Evolutionary conservation across 2,113 vertebrate genomes (phyloP).

Genomic region (Brienomyrus brachyistius): DNA sequence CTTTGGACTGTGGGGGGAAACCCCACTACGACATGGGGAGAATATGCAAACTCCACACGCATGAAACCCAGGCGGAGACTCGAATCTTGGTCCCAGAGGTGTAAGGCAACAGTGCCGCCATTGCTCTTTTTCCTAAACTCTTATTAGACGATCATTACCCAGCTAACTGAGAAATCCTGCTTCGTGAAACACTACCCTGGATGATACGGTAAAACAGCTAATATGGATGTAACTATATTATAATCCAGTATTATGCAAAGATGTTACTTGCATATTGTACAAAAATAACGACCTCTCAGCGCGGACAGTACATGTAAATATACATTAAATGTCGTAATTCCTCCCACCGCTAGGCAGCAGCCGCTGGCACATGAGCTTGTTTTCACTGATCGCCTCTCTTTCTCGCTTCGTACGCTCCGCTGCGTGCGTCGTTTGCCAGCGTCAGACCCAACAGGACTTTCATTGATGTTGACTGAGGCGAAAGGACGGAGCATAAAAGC

Average conservation of each 20-base stretch:
- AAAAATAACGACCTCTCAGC: not conserved
- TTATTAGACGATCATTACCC: too few relatives aligned
- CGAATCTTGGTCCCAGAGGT: too few relatives aligned
- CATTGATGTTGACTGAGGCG: not conserved
- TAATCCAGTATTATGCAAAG: not conserved
- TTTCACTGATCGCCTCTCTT: not conserved
- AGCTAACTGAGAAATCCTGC: too few relatives aligned
- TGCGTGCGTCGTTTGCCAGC: not conserved
- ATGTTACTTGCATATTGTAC: not conserved
- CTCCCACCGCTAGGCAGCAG: conserved; percentile 1
- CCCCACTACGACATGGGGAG: too few relatives aligned
- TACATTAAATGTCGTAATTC: not conserved
- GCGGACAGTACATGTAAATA: not conserved
- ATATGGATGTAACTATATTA: not conserved
- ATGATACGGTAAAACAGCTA: too few relatives aligned
- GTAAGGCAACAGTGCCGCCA: too few relatives aligned
- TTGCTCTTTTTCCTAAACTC: too few relatives aligned
- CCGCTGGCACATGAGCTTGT: too few relatives aligned
- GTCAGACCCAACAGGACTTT: not conserved
- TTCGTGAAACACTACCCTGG: too few relatives aligned
- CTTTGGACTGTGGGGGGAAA: too few relatives aligned
- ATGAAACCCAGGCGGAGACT: too few relatives aligned
- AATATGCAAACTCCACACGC: too few relatives aligned
- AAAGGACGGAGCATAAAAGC: conserved; percentile 16
- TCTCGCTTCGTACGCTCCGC: not conserved